Percentiles rank a stretch among this genome's conserved stretches.
Evolutionary conservation across 1,140 invertebrate genomes (phyloP).

Genomic region (Heliconius melpomene): DNA sequence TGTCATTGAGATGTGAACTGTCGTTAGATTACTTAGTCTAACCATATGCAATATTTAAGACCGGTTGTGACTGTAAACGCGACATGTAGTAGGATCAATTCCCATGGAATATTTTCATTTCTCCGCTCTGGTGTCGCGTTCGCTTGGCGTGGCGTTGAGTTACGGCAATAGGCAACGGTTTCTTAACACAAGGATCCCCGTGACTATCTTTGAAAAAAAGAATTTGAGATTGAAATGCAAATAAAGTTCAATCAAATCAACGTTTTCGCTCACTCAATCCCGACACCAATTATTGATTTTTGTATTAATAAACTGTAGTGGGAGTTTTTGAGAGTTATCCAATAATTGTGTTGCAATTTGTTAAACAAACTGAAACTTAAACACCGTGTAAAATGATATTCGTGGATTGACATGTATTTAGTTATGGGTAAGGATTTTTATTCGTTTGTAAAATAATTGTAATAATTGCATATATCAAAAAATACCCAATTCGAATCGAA

Average conservation of each 20-base stretch:
- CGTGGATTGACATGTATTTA: not conserved
- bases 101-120: too few relatives aligned
- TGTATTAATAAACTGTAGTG: slow-evolving; percentile 12
- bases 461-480: too few relatives aligned
- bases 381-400: slow-evolving; percentile 1
- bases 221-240: slow-evolving; percentile 5
- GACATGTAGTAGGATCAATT: too few relatives aligned
- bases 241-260: slow-evolving; percentile 1
- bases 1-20: not conserved
- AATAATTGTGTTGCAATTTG: slow-evolving; percentile 7
- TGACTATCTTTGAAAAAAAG: too few relatives aligned
- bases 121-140: too few relatives aligned
- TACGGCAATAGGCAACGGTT: too few relatives aligned
- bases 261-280: slow-evolving; percentile 11
- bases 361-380: slow-evolving; percentile 1
- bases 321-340: not conserved
- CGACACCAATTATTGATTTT: slow-evolving; percentile 13
- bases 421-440: not conserved
- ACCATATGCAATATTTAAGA: not conserved
- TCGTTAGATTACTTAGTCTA: not conserved
- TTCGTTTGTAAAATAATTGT: too few relatives aligned
- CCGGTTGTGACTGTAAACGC: too few relatives aligned
- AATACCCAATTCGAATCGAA: too few relatives aligned
- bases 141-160: too few relatives aligned
- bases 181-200: too few relatives aligned